Evolutionary conservation across 2,113 vertebrate genomes (phyloP).

Genomic region (Tetrao urogallus): DNA sequence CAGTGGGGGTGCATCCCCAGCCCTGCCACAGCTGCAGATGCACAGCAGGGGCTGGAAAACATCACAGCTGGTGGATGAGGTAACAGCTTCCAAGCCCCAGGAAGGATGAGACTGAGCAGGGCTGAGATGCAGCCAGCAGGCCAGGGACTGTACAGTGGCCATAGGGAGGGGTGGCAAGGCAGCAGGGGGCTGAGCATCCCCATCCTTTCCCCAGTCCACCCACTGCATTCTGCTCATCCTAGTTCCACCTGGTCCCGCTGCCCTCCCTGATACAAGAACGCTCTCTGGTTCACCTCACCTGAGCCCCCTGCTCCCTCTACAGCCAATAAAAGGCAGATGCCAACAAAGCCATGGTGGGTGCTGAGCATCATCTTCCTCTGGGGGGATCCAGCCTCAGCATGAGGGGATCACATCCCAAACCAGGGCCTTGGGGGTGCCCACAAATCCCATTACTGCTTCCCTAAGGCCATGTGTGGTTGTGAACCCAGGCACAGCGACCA

Average conservation of each 20-base stretch:
- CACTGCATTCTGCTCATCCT: fast-evolving
- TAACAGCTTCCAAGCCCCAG: fast-evolving
- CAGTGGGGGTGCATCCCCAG: fast-evolving
- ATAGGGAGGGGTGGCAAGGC: not conserved
- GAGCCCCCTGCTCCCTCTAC: not conserved
- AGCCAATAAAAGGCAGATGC: conserved; percentile 63
- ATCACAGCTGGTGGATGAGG: not conserved
- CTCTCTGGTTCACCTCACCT: not conserved
- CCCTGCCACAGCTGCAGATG: fast-evolving
- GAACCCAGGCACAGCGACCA: not conserved
- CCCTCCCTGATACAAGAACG: not conserved
- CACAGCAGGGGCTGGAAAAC: not conserved
- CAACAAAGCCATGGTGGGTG: not conserved
- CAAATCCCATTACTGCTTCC: fast-evolving
- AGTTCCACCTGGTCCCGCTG: not conserved
- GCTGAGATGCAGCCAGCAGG: not conserved
- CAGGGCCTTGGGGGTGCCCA: not conserved
- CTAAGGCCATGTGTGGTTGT: fast-evolving
- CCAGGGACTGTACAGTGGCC: fast-evolving
- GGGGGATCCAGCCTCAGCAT: fast-evolving
- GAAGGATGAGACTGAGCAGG: not conserved
- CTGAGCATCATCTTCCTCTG: not conserved
- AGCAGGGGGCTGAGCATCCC: not conserved
- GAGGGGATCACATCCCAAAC: fast-evolving
- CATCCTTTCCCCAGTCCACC: fast-evolving